Base-by-base conservation (phyloP, 2,888 invertebrate species). In the Acanthosepion esculentum region DNA sequence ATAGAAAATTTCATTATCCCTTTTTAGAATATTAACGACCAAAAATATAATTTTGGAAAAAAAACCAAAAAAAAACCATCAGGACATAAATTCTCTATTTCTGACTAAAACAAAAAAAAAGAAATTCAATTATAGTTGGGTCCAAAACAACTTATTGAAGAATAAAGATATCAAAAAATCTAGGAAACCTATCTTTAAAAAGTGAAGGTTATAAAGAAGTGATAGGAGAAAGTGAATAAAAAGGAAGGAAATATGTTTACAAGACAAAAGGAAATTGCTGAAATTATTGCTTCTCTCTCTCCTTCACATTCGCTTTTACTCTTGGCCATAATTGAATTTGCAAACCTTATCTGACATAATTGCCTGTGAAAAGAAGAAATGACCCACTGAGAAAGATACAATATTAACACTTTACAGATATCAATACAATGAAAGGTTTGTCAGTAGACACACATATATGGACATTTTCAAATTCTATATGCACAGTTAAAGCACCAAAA, bases 181-280 rank as follows among this genome's bases (percentile, higher is more conserved):
- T 41, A 29, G 10, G 29, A 78, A 78, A 78, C n/a, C 78, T n/a
- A 15, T 78, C 5, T 78, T 29, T n/a, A 7, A 5, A 64, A 64
- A 78, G 20, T n/a, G 78, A n/a, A 78, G n/a, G 15, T 78, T n/a
- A n/a, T 78, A 15, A 33, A 78, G 1, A 33, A 12, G 15, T 5
- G 78, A 78, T n/a, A 78, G 78, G 78, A 78, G n/a, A 12, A n/a
- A 78, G n/a, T n/a, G 10, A n/a, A 78, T n/a, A 18, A 78, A 78
- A 78, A n/a, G n/a, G 15, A 78, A 78, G 78, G 78, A 78, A 78
- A 78, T n/a, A 78, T 8, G n/a, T 78, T 78, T 78, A 78, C 78
- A 78, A n/a, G n/a, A n/a, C 78, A n/a, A 78, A 41, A 78, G 78
- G 78, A 78, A 78, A 78, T 78, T 78, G n/a, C 78, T 78, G n/a